Percentiles rank a stretch among this genome's conserved stretches.
These are phyloP conservation scores for Crossaster papposus DNA, from an alignment of 53 echinoderm and acorn worm species.

Conservation along the genomic window DNA sequence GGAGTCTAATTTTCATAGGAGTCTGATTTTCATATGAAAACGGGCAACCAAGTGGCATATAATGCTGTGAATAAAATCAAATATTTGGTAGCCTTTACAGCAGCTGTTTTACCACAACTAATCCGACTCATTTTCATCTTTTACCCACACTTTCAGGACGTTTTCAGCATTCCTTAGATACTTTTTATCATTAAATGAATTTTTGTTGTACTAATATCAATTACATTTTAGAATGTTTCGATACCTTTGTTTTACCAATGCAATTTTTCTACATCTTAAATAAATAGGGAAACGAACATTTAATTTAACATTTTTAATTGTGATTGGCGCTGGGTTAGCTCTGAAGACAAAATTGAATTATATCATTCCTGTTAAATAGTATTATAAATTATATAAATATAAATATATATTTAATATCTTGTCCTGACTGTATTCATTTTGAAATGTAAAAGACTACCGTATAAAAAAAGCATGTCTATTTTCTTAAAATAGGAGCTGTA, in stretches of 20 bases:
- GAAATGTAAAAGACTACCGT: background rate
- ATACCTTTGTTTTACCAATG: background rate
- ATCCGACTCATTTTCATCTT: background rate
- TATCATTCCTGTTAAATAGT: background rate
- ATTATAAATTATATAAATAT: background rate
- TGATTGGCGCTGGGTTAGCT: background rate
- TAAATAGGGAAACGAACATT: background rate
- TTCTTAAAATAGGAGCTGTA: background rate
- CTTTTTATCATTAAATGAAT: background rate
- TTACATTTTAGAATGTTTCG: background rate
- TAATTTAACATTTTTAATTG: too few relatives aligned
- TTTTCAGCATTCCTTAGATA: background rate
- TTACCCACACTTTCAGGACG: background rate
- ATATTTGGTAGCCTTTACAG: too few relatives aligned
- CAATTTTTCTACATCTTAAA: background rate
- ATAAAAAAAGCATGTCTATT: background rate
- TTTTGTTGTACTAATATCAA: too few relatives aligned
- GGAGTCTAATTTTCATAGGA: too few relatives aligned
- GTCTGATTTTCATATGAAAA: too few relatives aligned
- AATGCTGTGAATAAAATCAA: background rate
- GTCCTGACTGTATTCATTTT: background rate
- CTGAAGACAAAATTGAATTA: background rate
- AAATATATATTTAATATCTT: background rate
- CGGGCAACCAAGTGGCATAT: background rate
- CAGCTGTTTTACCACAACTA: background rate